Conservation (phyloP, 2,797 vertebrate genomes). For the Pseudochromis fuscus region DNA sequence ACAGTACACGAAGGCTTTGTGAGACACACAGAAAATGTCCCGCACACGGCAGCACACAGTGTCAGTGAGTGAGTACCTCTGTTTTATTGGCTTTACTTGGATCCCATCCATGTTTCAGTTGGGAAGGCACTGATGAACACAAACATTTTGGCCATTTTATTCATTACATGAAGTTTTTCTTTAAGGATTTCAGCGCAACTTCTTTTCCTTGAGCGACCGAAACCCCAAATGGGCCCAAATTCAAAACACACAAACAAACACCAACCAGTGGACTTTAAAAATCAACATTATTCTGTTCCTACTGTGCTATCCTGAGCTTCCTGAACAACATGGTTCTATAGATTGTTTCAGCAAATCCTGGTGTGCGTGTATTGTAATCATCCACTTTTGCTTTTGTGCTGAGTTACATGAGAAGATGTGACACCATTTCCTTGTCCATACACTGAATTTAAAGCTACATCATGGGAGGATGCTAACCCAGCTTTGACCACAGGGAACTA, state of each 20-base stretch:
- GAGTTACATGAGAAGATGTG: neutral
- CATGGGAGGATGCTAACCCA: neutral
- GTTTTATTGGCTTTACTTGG: conserved; percentile 57
- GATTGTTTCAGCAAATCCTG: conserved; percentile 28
- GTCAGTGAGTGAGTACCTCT: conserved; percentile 40
- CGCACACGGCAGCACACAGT: conserved; percentile 57
- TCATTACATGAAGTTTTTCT: conserved; percentile 29
- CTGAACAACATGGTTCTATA: conserved; percentile 21
- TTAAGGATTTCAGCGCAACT: conserved; percentile 59
- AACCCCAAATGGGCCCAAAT: conserved; percentile 29
- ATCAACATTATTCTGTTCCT: conserved; percentile 3
- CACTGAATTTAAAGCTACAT: neutral
- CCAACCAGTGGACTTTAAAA: conserved; percentile 20
- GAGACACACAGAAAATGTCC: conserved; percentile 50
- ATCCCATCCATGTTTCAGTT: conserved; percentile 51
- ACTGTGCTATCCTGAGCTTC: conserved; percentile 43
- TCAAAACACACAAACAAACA: conserved; percentile 24
- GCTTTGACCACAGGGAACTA: neutral
- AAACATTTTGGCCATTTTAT: conserved; percentile 57
- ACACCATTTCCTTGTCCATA: neutral
- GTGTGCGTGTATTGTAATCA: conserved; percentile 4
- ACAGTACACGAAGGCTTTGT: conserved; percentile 56
- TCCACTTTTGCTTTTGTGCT: neutral
- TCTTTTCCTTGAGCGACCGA: conserved; percentile 47
- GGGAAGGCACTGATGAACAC: conserved; percentile 78